A percentile compares a stretch with the other conserved stretches of the same genome.
Evolutionary conservation across 1,140 invertebrate species (phyloP).

Genomic region (Leptonema lineaticorne): DNA sequence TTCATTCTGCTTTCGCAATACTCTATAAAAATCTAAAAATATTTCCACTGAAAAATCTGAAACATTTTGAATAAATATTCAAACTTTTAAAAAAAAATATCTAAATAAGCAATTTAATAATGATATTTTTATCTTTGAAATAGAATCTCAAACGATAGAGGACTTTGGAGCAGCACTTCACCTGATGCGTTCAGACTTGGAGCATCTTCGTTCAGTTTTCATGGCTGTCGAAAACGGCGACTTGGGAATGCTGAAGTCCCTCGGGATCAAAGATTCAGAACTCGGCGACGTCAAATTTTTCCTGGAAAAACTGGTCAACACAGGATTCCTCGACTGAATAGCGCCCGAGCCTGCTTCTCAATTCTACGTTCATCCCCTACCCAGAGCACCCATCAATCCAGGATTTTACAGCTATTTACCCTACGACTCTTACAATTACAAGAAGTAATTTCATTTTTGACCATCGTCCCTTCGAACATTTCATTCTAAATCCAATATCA

Average conservation of each 20-base stretch:
- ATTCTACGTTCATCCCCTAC: conserved; percentile 60
- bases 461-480: no score
- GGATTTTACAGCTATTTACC: conserved; percentile 64
- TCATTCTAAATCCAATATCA: no score
- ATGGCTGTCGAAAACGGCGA: conserved; percentile 96
- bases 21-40: no score
- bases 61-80: no score
- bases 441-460: no score
- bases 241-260: conserved; percentile 87
- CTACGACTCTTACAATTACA: conserved; percentile 48
- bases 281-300: conserved; percentile 97
- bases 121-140: background rate
- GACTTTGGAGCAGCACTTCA: conserved; percentile 86
- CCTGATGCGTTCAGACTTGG: conserved; percentile 83
- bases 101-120: no score
- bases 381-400: conserved; percentile 56
- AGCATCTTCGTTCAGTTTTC: conserved; percentile 90
- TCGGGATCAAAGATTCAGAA: conserved; percentile 94
- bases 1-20: no score
- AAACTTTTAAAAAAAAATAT: no score
- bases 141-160: conserved; percentile 96
- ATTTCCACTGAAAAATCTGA: no score
- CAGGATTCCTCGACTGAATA: conserved; percentile 93
- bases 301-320: conserved; percentile 93
- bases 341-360: conserved; percentile 66